These are phyloP conservation scores for Masticophis lateralis DNA, from an alignment of 2,797 vertebrate species.

Conservation along the genomic window DNA sequence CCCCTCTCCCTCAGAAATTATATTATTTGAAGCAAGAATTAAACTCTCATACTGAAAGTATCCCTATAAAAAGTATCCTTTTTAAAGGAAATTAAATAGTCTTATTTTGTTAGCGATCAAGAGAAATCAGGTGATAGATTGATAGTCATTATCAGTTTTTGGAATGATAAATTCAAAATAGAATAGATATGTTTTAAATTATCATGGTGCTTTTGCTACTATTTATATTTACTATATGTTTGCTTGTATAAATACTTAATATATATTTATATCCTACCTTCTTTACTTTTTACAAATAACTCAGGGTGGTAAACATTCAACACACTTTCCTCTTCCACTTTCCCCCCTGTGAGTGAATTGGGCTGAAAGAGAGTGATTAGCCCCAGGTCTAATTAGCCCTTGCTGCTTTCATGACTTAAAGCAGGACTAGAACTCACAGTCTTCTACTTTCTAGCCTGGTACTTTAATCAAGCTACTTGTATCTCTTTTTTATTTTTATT, in stretches of 20 bases:
- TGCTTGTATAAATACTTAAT: not conserved
- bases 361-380: not conserved
- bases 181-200: not conserved
- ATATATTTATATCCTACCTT: not conserved
- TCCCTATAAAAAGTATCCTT: not conserved
- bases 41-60: not conserved
- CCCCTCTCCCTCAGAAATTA: not conserved
- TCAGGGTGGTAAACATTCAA: not conserved
- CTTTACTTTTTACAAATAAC: not conserved
- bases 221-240: not conserved
- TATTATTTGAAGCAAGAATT: not conserved
- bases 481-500: not conserved
- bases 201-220: not conserved
- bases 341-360: not conserved
- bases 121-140: not conserved
- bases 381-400: not conserved
- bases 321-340: not conserved
- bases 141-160: not conserved
- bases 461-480: not conserved
- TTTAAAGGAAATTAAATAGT: not conserved
- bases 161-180: not conserved
- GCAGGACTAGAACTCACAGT: not conserved
- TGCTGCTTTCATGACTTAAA: not conserved
- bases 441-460: not conserved
- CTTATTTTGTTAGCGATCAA: not conserved